Percentiles rank a stretch among this genome's conserved stretches.
Conservation (phyloP, 2,797 vertebrate species). For the Myiotriccus ornatus region DNA sequence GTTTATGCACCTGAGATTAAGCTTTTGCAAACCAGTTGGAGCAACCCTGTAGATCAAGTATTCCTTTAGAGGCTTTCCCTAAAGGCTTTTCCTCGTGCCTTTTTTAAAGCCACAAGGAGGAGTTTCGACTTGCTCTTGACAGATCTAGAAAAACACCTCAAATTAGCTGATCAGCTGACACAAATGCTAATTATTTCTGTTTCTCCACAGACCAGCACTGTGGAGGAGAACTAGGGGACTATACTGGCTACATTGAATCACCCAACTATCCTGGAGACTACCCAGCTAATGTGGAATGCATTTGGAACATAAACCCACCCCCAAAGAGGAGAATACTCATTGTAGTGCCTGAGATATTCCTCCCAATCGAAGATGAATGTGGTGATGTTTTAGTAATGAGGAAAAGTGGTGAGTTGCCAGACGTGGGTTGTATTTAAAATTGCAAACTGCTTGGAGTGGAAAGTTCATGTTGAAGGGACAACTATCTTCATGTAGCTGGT, state of each 20-base stretch:
- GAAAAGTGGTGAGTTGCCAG: slow-evolving; percentile 85
- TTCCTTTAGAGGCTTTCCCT: not conserved
- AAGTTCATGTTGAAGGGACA: not conserved
- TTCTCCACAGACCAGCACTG: slow-evolving; percentile 88
- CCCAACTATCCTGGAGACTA: slow-evolving; percentile 98
- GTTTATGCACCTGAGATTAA: not conserved
- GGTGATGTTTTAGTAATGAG: slow-evolving; percentile 97
- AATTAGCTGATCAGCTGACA: not conserved
- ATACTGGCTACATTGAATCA: slow-evolving; percentile 94
- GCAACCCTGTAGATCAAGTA: not conserved
- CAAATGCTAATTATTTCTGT: not conserved
- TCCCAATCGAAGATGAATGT: slow-evolving; percentile 95
- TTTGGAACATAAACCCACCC: slow-evolving; percentile 94
- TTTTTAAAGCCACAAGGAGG: not conserved
- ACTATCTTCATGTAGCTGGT: not conserved
- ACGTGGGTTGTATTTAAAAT: not conserved
- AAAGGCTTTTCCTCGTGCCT: not conserved
- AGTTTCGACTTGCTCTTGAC: not conserved
- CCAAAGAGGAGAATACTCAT: slow-evolving; percentile 95
- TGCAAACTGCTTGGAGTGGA: not conserved
- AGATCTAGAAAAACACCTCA: not conserved
- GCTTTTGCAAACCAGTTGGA: not conserved
- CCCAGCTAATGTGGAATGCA: slow-evolving; percentile 92
- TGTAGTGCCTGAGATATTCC: slow-evolving; percentile 96
- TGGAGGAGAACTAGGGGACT: slow-evolving; percentile 93